Evolutionary conservation across 2,888 invertebrate genomes (phyloP), one percentile per base, ranked within the genome.

Genomic region (Caenorhabditis uteleia): DNA sequence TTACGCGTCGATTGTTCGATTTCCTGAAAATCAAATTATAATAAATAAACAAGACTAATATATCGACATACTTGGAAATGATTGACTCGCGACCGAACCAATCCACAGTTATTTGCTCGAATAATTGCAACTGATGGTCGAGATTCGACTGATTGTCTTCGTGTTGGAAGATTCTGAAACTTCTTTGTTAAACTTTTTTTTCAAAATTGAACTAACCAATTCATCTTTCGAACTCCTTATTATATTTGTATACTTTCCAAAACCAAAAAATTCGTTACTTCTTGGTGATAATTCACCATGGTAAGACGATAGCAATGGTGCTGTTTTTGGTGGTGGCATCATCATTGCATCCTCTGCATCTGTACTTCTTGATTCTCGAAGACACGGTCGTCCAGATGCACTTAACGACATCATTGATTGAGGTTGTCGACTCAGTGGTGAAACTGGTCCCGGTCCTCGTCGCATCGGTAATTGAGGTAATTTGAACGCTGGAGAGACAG

Each of bases 61-160:
- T n/a, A n/a, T n/a, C n/a, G 3, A 20, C 36, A 36, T 12, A 60
- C 60, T 39, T 60, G 60, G 31, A 65, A 65, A 34, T 65, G 65
- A 51, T 62, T 49, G n/a, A 67, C 58, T 38, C 61, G 27, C n/a
- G 56, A 56, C 10, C 50, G 40, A 10, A 67, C 67, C 26, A 67
- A 18, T 18, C 67, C 67, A 27, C 57, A 51, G 20, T 60, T 61
- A 10, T 67, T 60, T 5, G 14, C 48, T 16, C 56, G 54, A 26
- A 67, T 57, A 1, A 62, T 36, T 1, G 67, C 67, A 1, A 67
- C 67, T 20, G 67, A 67, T n/a, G 67, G 67, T 2, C 67, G 50
- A 18, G 54, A n/a, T 25, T 67, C 66, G 10, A 53, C 29, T 3
- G 40, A 46, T 2, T 49, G 23, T 10, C 33, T 39, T 8, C 51